Percentiles rank a stretch among this genome's conserved stretches.
Evolutionary conservation across 2,888 invertebrate species (phyloP).

Genomic region (Heteromurus nitidus): DNA sequence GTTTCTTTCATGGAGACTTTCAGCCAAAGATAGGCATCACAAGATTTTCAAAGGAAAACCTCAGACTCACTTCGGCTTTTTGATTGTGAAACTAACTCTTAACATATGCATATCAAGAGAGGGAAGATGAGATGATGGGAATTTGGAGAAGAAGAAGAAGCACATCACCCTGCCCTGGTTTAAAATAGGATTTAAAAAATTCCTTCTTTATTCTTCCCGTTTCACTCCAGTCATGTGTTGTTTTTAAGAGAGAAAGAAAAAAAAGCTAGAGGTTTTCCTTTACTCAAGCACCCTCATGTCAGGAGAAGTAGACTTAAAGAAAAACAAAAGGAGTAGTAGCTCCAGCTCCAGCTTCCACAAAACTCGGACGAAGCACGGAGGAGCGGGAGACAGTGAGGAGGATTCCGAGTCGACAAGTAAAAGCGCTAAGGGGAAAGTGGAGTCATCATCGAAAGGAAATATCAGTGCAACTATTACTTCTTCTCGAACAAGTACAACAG

Average conservation of each 20-base stretch:
- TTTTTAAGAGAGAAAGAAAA: constrained; percentile 2
- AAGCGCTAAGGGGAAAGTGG: constrained; percentile 39
- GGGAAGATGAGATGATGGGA: too few species aligned
- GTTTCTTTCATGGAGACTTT: too few species aligned
- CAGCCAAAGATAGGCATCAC: too few species aligned
- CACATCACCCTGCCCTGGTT: not conserved
- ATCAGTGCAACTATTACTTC: constrained; percentile 29
- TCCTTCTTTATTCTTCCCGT: not conserved
- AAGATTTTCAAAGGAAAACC: too few species aligned
- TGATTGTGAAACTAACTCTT: too few species aligned
- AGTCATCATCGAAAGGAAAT: constrained; percentile 50
- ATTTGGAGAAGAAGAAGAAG: not conserved
- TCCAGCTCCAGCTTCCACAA: constrained; percentile 9
- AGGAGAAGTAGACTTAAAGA: constrained; percentile 40
- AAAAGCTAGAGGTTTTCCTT: not conserved
- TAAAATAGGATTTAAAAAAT: constrained; percentile 6
- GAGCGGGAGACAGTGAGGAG: constrained; percentile 20
- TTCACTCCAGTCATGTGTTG: too few species aligned
- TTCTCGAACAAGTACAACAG: constrained; percentile 23
- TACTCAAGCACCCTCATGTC: constrained; percentile 25
- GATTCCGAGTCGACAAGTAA: constrained; percentile 18
- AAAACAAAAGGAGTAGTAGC: constrained; percentile 30
- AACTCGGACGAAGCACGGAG: not conserved
- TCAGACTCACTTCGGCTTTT: too few species aligned
- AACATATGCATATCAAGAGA: too few species aligned